Conservation (phyloP, 2,888 invertebrate genomes). For the Tuta absoluta region DNA sequence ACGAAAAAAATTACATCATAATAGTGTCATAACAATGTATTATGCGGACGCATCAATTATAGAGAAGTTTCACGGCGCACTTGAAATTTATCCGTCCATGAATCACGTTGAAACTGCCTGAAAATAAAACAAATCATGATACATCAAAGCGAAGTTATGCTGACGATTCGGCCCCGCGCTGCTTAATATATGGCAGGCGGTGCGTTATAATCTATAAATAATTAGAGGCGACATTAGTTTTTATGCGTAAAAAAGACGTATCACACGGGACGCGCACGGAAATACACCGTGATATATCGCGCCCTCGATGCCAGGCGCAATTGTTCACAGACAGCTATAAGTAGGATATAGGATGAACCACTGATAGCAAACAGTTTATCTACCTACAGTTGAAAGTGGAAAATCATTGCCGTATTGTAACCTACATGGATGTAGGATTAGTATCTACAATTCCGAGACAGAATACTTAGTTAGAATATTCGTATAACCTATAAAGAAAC, state of each 20-base stretch:
- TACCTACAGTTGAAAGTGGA: no score
- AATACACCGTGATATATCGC: slow-evolving; percentile 76
- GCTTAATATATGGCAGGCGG: slow-evolving; percentile 78
- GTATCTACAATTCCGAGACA: no score
- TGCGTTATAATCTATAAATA: slow-evolving; percentile 81
- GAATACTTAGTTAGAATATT: no score
- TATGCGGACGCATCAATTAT: slow-evolving; percentile 46
- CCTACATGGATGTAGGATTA: no score
- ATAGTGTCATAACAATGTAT: slow-evolving; percentile 67
- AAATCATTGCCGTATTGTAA: no score
- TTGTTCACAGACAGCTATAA: slow-evolving; percentile 60
- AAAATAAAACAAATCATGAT: slow-evolving; percentile 78
- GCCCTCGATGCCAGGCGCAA: slow-evolving; percentile 61
- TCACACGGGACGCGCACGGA: slow-evolving; percentile 68
- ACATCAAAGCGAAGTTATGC: slow-evolving; percentile 80
- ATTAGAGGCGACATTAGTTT: slow-evolving; percentile 80
- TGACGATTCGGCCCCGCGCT: slow-evolving; percentile 77
- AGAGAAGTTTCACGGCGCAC: slow-evolving; percentile 61
- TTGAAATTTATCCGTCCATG: slow-evolving; percentile 75
- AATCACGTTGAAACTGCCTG: slow-evolving; percentile 73
- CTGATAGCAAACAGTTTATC: background rate
- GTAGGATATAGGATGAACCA: slow-evolving; percentile 28
- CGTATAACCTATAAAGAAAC: no score
- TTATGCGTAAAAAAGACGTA: slow-evolving; percentile 78
- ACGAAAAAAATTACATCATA: slow-evolving; percentile 40